Conservation (phyloP, 64 coral and sea anemone species). For the Stylophora pistillata region DNA sequence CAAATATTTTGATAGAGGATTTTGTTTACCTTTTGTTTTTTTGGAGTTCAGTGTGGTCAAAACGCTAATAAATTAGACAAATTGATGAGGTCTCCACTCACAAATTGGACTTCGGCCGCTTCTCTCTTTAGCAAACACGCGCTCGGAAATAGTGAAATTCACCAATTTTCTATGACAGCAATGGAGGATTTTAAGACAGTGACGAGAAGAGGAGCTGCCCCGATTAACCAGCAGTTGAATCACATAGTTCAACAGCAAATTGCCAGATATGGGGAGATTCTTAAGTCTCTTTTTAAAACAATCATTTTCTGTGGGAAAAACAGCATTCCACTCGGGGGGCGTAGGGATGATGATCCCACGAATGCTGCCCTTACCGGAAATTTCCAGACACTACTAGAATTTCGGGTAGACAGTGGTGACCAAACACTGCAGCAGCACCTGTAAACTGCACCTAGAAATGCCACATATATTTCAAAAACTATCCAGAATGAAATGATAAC, state of each 20-base stretch:
- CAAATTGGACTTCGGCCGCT: constrained; percentile 18
- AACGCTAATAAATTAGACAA: constrained; percentile 18
- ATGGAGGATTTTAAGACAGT: constrained; percentile 17
- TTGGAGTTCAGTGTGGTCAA: constrained; percentile 40
- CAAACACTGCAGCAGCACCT: constrained; percentile 24
- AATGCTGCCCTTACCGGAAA: constrained; percentile 20
- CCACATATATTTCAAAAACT: no score
- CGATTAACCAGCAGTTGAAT: constrained; percentile 11
- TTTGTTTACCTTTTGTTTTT: constrained; percentile 48
- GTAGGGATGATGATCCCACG: no score
- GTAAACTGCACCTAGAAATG: constrained; percentile 22
- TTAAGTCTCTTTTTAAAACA: constrained; percentile 22
- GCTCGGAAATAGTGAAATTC: not conserved
- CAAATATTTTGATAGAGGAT: constrained; percentile 48
- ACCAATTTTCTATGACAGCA: constrained; percentile 24
- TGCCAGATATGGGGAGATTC: no score
- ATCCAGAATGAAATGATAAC: no score
- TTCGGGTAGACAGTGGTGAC: no score
- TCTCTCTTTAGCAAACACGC: constrained; percentile 15
- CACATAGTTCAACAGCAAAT: no score
- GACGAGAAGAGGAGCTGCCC: constrained; percentile 1
- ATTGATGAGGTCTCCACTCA: constrained; percentile 35
- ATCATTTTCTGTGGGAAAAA: no score
- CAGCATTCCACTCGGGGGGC: constrained; percentile 34
- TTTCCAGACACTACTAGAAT: constrained; percentile 12